A percentile compares a stretch with the other conserved stretches of the same genome.
phyloP scores from a whole-genome alignment of 1,140 invertebrate genomes.

The Macrosteles quadrilineatus region DNA sequence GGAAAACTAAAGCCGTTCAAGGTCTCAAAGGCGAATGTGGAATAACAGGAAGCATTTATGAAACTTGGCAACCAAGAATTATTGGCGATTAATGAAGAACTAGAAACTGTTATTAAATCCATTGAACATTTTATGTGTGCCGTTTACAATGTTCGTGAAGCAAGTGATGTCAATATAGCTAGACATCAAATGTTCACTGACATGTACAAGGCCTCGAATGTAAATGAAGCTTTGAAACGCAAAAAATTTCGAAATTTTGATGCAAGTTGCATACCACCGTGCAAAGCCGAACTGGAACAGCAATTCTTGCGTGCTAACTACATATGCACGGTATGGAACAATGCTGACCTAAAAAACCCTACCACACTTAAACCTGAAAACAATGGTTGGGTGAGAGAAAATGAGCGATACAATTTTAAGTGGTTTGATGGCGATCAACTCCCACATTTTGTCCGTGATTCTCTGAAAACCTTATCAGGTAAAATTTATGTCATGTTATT shows the following conservation, averaged over 20 bases:
- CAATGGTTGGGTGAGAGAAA: neutral
- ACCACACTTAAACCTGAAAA: neutral
- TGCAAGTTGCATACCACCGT: neutral
- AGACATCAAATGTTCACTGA: neutral
- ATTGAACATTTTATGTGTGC: neutral
- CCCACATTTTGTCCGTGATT: neutral
- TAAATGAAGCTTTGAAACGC: constrained; percentile 8
- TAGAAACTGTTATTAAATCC: neutral
- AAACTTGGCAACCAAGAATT: neutral
- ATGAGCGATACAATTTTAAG: constrained; percentile 9
- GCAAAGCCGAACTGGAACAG: neutral
- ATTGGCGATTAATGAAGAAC: neutral
- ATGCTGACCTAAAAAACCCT: constrained; percentile 15
- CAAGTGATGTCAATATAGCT: neutral
- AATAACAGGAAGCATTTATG: neutral
- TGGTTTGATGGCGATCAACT: constrained; percentile 26
- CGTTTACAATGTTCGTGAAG: neutral
- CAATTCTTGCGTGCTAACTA: neutral
- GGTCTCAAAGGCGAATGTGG: neutral
- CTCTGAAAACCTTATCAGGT: neutral
- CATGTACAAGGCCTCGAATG: constrained; percentile 16
- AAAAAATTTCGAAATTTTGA: constrained; percentile 8
- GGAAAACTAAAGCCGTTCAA: neutral
- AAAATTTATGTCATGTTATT: too few relatives aligned
- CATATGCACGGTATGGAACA: neutral